These are phyloP conservation scores for Plagodis dolabraria DNA, from an alignment of 2,888 invertebrate species.

Conservation along the genomic window DNA sequence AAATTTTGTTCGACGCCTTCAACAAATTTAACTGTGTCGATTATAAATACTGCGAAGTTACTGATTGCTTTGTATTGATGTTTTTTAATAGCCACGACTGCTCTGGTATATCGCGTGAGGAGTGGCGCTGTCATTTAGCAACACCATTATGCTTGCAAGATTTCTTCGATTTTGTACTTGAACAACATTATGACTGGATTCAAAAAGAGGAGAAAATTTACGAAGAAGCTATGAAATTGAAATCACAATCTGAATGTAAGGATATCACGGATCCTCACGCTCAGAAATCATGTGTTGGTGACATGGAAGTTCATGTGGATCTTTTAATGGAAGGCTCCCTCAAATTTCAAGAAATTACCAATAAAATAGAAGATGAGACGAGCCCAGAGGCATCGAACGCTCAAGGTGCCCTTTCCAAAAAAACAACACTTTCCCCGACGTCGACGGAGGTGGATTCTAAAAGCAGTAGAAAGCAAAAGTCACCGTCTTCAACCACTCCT, in stretches of 20 bases:
- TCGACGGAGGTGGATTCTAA: constrained; percentile 51
- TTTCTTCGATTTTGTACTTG: constrained; percentile 80
- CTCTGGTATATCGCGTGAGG: constrained; percentile 68
- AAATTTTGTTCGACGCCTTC: constrained; percentile 66
- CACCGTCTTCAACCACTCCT: constrained; percentile 43
- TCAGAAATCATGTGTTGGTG: constrained; percentile 58
- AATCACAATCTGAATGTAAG: constrained; percentile 53
- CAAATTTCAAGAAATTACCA: constrained; percentile 61
- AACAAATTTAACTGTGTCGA: constrained; percentile 72
- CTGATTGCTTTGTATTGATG: constrained; percentile 72
- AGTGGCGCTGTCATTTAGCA: constrained; percentile 75
- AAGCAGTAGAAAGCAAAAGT: constrained; percentile 58
- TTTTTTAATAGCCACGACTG: constrained; percentile 72
- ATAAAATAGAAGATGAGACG: constrained; percentile 45
- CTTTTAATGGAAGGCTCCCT: constrained; percentile 75
- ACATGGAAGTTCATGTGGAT: constrained; percentile 61
- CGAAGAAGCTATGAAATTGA: constrained; percentile 52
- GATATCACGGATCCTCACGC: constrained; percentile 50
- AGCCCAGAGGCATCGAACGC: constrained; percentile 37
- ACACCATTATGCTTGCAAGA: constrained; percentile 83
- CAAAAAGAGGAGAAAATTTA: constrained; percentile 68
- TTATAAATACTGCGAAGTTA: constrained; percentile 77
- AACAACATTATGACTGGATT: constrained; percentile 80
- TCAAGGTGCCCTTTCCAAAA: constrained; percentile 41
- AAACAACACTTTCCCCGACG: constrained; percentile 43